These are phyloP conservation scores for Leptopilina myrica DNA, from an alignment of 2,888 invertebrate species.

Conservation along the genomic window DNA sequence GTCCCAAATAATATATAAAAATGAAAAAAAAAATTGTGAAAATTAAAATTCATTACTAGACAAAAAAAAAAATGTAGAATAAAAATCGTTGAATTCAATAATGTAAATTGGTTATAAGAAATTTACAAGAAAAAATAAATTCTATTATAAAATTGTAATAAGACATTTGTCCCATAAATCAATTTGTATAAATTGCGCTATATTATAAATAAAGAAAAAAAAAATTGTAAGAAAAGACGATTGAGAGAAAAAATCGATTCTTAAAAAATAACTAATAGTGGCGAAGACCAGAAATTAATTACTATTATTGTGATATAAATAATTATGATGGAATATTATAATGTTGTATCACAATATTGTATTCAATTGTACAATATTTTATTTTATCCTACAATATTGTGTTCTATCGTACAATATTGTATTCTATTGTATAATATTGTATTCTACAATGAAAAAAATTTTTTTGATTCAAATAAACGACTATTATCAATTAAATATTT, in stretches of 20 bases:
- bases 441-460: no score
- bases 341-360: no score
- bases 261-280: constrained; percentile 43
- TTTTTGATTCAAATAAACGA: no score
- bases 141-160: constrained; percentile 1
- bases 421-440: no score
- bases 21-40: neutral
- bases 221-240: neutral
- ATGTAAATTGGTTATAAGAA: constrained; percentile 15
- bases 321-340: no score
- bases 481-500: no score
- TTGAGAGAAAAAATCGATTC: neutral
- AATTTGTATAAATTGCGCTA: constrained; percentile 28
- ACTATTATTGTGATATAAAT: neutral
- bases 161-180: constrained; percentile 26
- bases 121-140: constrained; percentile 7
- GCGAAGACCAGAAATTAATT: constrained; percentile 37
- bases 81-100: constrained; percentile 10
- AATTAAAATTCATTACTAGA: constrained; percentile 19
- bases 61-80: constrained; percentile 11
- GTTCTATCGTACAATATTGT: no score
- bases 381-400: no score
- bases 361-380: no score
- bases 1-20: no score
- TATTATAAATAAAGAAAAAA: neutral